phyloP scores from a whole-genome alignment of 2,888 invertebrate genomes.

The Meteorus cinctellus region DNA sequence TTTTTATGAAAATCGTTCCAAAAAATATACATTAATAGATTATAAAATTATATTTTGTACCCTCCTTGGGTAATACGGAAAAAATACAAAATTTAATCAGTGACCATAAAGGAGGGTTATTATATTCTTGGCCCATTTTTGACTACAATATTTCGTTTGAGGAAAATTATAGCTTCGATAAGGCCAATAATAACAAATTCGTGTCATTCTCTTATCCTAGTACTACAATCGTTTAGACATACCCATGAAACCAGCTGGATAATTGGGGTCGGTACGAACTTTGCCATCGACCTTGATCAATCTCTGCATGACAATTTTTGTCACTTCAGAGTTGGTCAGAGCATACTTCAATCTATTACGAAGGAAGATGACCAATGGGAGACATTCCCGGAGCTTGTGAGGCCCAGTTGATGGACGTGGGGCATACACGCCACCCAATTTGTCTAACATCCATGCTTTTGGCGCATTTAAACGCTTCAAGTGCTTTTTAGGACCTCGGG shows the following conservation, averaged over 20 bases:
- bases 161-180: conserved; percentile 63
- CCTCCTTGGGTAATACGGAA: conserved; percentile 76
- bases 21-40: not conserved
- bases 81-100: conserved; percentile 70
- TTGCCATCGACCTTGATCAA: conserved; percentile 98
- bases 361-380: conserved; percentile 96
- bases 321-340: conserved; percentile 95
- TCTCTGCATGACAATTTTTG: conserved; percentile 98
- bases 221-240: conserved; percentile 69
- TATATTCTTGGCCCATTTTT: conserved; percentile 73
- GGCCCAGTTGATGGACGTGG: conserved; percentile 98
- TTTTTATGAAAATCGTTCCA: too few relatives aligned
- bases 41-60: conserved; percentile 63
- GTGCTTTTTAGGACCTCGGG: conserved; percentile 99
- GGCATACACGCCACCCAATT: conserved; percentile 97
- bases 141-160: conserved; percentile 67
- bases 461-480: conserved; percentile 99
- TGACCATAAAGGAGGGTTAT: conserved; percentile 73
- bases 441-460: conserved; percentile 99
- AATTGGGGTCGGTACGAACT: conserved; percentile 97
- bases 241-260: conserved; percentile 99
- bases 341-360: conserved; percentile 99
- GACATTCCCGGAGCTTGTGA: conserved; percentile 97
- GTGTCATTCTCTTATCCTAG: conserved; percentile 18
- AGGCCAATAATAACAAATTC: conserved; percentile 52